Base-by-base conservation (phyloP, 2,888 invertebrate genomes). In the Galerucella pusilla region DNA sequence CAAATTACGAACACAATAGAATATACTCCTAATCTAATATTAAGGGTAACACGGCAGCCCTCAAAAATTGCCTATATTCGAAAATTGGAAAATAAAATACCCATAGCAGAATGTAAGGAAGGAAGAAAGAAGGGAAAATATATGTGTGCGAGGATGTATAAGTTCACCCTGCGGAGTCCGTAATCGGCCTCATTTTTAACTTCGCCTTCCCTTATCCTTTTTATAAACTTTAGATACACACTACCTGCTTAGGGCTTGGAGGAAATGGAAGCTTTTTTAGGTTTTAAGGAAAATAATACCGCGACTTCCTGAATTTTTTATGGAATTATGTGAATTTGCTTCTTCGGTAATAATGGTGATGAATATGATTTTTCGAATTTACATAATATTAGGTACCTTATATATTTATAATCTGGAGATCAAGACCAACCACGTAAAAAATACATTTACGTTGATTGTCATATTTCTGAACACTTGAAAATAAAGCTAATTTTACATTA, bases 171-270 rank as follows among this genome's bases (percentile, higher is more conserved):
- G 20, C 20, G 71, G 82, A 83, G 83, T 80, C 81, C 75, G 80
- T 83, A 84, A 84, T 84, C 83, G 83, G 80, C 71, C 82, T 82
- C 84, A 84, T 84, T 84, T 84, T 84, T 84, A 84, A 84, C 83
- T 80, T 77, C 72, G 77, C 78, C 77, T 68, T 73, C 78, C 74
- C 80, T 81, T 80, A 83, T 81, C 81, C 82, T 74, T 73, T 80
- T 82, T 82, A 82, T 81, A 81, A 81, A 82, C 79, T 79, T 71
- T 66, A 77, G 79, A 81, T 81, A 75, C 77, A 76, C 72, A 54
- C 71, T 72, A 72, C 72, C 72, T 72, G 67, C 72, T 72, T 60
- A 67, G 72, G 49, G 49, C 60, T 46, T 67, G 57, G 52, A 52
- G 60, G 72, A 72, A 20, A 60, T 66, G 66, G 66, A 72, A 20